Evolutionary conservation across 2,888 invertebrate species (phyloP).

Genomic region (Ichneumon xanthorius): DNA sequence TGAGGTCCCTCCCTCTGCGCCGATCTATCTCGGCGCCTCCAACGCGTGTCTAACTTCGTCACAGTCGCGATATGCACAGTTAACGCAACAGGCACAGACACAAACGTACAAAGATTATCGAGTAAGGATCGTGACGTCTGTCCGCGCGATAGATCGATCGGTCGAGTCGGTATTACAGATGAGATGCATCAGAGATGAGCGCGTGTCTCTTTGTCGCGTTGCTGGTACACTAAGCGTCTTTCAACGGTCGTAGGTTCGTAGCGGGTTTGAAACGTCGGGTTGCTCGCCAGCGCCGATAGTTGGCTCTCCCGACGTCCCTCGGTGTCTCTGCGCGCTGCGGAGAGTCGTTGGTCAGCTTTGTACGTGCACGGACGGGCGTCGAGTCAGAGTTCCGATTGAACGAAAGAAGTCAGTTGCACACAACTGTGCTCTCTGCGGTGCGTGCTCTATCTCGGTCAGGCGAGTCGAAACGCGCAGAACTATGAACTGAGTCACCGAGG

Average conservation of each 20-base stretch:
- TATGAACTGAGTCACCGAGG: slow-evolving; percentile 70
- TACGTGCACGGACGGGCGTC: neutral
- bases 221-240: slow-evolving; percentile 1
- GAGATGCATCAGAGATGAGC: slow-evolving; percentile 26
- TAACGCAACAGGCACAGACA: neutral
- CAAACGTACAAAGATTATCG: slow-evolving; percentile 1
- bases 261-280: slow-evolving; percentile 1
- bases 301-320: slow-evolving; percentile 27
- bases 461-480: slow-evolving; percentile 65
- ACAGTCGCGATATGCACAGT: slow-evolving; percentile 1
- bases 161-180: neutral
- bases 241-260: neutral
- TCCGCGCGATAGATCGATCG: neutral
- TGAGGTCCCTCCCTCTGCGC: slow-evolving; percentile 56
- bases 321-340: neutral
- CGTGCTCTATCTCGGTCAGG: slow-evolving; percentile 71
- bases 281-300: slow-evolving; percentile 25
- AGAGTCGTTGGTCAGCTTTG: neutral
- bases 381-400: slow-evolving; percentile 35
- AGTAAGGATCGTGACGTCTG: neutral
- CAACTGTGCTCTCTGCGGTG: slow-evolving; percentile 22
- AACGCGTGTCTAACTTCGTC: slow-evolving; percentile 22
- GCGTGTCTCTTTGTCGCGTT: slow-evolving; percentile 34
- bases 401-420: slow-evolving; percentile 56
- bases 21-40: slow-evolving; percentile 31